Evolutionary conservation across 2,797 vertebrate genomes (phyloP).

Genomic region (Echeneis naucrates): DNA sequence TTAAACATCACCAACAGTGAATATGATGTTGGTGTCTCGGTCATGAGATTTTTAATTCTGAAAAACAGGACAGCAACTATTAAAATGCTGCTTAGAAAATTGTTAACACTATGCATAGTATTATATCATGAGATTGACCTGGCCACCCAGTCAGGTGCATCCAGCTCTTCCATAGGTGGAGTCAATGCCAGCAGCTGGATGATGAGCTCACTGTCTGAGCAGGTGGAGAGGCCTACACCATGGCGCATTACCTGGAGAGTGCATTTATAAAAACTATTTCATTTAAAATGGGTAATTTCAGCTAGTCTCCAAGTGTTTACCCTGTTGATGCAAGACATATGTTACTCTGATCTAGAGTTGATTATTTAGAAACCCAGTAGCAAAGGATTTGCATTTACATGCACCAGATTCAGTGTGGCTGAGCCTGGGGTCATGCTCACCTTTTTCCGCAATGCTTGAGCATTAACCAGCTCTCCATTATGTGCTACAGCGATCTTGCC

Average conservation of each 20-base stretch:
- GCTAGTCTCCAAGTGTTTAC: background rate
- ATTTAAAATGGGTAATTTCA: background rate
- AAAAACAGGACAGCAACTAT: constrained; percentile 22
- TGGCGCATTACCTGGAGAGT: constrained; percentile 92
- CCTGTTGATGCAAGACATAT: background rate
- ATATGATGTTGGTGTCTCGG: constrained; percentile 94
- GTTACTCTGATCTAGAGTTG: background rate
- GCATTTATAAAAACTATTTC: constrained; percentile 12
- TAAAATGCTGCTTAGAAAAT: background rate
- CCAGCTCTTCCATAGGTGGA: constrained; percentile 93
- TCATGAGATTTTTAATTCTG: constrained; percentile 98
- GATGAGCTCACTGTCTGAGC: constrained; percentile 98
- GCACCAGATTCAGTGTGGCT: background rate
- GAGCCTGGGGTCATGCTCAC: constrained; percentile 64
- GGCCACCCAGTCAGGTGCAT: constrained; percentile 96
- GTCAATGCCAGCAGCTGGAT: constrained; percentile 96
- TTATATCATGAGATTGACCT: constrained; percentile 81
- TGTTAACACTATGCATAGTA: background rate
- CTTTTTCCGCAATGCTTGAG: constrained; percentile 90
- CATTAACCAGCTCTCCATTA: constrained; percentile 96
- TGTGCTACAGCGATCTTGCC: constrained; percentile 98
- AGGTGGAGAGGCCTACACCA: constrained; percentile 96
- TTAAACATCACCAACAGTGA: constrained; percentile 96
- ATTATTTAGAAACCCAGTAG: background rate
- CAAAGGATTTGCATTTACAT: too few relatives aligned